Percentiles rank a stretch among this genome's conserved stretches.
These are phyloP conservation scores for Xiphophorus birchmanni DNA, from an alignment of 2,797 vertebrate species.

Conservation along the genomic window DNA sequence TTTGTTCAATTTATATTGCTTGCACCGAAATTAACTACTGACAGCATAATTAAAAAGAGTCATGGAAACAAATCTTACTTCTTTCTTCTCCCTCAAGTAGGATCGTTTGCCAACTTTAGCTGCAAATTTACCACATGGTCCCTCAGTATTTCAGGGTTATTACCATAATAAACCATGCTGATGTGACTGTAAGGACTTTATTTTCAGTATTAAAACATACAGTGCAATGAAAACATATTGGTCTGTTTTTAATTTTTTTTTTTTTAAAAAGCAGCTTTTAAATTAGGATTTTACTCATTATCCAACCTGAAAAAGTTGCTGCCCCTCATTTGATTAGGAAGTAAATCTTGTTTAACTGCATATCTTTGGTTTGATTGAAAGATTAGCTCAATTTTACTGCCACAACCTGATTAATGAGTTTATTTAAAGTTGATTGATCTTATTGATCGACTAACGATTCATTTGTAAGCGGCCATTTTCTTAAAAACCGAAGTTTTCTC, in stretches of 20 bases:
- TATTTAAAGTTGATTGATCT: too few species aligned
- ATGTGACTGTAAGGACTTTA: not conserved
- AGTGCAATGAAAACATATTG: not conserved
- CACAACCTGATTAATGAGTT: not conserved
- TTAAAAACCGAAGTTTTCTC: too few species aligned
- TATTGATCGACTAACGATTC: too few species aligned
- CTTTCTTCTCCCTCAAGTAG: not conserved
- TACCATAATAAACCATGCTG: not conserved
- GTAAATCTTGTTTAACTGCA: not conserved
- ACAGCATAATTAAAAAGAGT: constrained; percentile 1
- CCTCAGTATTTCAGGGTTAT: not conserved
- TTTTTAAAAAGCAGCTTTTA: not conserved
- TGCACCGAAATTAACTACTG: not conserved
- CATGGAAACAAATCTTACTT: not conserved
- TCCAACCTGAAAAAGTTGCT: not conserved
- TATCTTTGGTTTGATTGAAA: not conserved
- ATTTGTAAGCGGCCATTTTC: too few species aligned
- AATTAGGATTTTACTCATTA: not conserved
- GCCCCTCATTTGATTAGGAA: not conserved
- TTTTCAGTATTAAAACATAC: not conserved
- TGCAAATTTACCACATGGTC: not conserved
- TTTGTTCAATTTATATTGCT: constrained; percentile 6
- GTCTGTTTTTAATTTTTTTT: not conserved
- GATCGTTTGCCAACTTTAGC: not conserved
- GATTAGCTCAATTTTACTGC: not conserved